Evolutionary conservation across 1,140 invertebrate species (phyloP).

Genomic region (Drosophila repleta): DNA sequence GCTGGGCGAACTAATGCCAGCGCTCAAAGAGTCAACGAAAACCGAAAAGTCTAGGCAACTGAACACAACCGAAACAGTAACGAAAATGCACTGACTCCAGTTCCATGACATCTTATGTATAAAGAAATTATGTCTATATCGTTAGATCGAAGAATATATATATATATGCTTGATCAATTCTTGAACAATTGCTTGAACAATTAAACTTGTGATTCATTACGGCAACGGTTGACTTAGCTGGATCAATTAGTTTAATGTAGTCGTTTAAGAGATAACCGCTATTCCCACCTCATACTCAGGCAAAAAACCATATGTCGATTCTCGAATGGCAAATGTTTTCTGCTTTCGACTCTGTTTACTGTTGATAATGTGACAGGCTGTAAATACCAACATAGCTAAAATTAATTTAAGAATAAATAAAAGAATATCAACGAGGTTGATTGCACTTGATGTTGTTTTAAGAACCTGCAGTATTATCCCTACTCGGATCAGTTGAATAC

Average conservation of each 20-base stretch:
- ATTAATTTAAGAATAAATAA: neutral
- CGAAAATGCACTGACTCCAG: too few species aligned
- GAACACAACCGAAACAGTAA: neutral
- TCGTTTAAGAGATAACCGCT: too few species aligned
- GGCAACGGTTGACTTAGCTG: neutral
- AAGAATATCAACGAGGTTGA: too few species aligned
- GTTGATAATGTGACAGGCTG: slow-evolving; percentile 17
- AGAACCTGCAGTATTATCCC: slow-evolving; percentile 14
- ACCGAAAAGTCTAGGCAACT: neutral
- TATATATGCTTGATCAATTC: too few species aligned
- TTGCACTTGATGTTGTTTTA: slow-evolving; percentile 11
- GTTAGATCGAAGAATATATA: too few species aligned
- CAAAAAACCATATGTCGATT: slow-evolving; percentile 16
- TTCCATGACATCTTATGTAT: slow-evolving; percentile 84
- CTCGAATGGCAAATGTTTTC: slow-evolving; percentile 6
- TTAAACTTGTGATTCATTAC: slow-evolving; percentile 1
- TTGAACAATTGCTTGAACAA: too few species aligned
- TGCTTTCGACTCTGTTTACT: neutral
- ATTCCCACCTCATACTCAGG: too few species aligned
- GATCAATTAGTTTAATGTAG: slow-evolving; percentile 25
- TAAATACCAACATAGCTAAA: neutral
- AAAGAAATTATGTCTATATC: too few species aligned
- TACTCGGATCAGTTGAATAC: slow-evolving; percentile 13
- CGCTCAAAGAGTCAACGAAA: slow-evolving; percentile 29
- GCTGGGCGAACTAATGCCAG: slow-evolving; percentile 66